Base-by-base conservation (phyloP, 1,140 invertebrate genomes). In the Aporrectodea caliginosa region DNA sequence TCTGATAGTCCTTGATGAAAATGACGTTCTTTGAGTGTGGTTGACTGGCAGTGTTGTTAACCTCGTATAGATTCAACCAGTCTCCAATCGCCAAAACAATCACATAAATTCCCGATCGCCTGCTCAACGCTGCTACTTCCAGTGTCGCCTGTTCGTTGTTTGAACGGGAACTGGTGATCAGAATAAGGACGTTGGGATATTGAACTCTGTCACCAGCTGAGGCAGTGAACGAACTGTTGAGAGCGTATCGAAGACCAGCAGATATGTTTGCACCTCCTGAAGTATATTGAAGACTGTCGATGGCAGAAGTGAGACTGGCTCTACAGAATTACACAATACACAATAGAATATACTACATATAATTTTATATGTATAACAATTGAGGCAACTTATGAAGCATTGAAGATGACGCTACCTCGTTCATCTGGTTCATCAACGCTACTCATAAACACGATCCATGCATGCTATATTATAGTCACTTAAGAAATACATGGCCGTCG, bases 1-100 rank as follows among this genome's bases (percentile, higher is more conserved):
- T 14, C 68, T 12, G 69, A 78, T 71, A 78, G 34, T 77, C 68
- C 16, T 2, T 35, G 68, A 31, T 22, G 14, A 70, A 69, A 27
- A 79, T 22, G n/a, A n/a, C 69, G 43, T 79, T 78, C 72, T 43
- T 58, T 16, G 1, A 12, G 30, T 43, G 35, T 12, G 85, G 85
- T 14, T 82, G 74, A 71, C 82, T 83, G 14, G 81, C 83, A 31
- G 85, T 82, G 69, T 30, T 27, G n/a, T 83, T 43, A 0, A 84
- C 73, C 69, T 85, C 84, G 27, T 77, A 73, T 30, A 78, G 73
- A 12, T 81, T 80, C 1, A 80, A 74, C 70, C 79, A 80, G 6
- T 78, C 81, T n/a, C 75, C 81, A 32, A 83, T 71, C 30, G 81
- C 81, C 14, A 83, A 43, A 27, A 81, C 81, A 70, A 82, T 80